These are phyloP conservation scores for Lanius ludovicianus DNA, from an alignment of 2,113 vertebrate genomes.

Conservation along the genomic window DNA sequence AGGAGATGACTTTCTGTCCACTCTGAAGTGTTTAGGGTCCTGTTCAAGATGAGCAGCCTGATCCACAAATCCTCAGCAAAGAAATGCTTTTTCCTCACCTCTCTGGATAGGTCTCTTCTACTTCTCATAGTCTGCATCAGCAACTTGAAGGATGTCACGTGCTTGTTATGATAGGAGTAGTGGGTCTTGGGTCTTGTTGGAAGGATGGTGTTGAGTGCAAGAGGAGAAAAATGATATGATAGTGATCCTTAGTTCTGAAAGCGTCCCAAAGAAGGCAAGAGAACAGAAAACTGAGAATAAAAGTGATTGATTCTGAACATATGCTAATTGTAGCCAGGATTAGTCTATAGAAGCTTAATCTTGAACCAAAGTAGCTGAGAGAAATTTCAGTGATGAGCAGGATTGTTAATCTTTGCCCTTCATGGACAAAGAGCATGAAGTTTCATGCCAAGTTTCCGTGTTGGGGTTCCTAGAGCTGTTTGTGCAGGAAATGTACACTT, in stretches of 20 bases:
- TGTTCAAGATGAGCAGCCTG: background rate
- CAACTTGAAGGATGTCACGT: rapidly evolving
- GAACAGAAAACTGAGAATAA: background rate
- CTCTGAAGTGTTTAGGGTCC: background rate
- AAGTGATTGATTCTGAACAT: background rate
- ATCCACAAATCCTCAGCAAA: background rate
- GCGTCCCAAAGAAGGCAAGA: background rate
- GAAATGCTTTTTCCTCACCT: background rate
- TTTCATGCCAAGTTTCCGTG: background rate
- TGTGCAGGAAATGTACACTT: background rate
- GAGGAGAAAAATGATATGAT: background rate
- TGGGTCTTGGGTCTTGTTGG: background rate
- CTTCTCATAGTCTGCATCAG: rapidly evolving
- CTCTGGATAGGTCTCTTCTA: background rate
- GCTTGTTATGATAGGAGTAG: background rate
- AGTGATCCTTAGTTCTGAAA: background rate
- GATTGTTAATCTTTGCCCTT: background rate
- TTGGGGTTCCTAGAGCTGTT: background rate
- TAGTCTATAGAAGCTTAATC: background rate
- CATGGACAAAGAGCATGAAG: background rate
- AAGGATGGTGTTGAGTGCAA: background rate
- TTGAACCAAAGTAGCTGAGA: background rate
- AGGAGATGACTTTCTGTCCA: background rate
- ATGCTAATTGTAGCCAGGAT: background rate
- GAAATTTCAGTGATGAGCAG: background rate